Percentiles rank a stretch among this genome's conserved stretches.
Conservation (phyloP, 2,797 vertebrate genomes). For the Enteromius radiatus region DNA sequence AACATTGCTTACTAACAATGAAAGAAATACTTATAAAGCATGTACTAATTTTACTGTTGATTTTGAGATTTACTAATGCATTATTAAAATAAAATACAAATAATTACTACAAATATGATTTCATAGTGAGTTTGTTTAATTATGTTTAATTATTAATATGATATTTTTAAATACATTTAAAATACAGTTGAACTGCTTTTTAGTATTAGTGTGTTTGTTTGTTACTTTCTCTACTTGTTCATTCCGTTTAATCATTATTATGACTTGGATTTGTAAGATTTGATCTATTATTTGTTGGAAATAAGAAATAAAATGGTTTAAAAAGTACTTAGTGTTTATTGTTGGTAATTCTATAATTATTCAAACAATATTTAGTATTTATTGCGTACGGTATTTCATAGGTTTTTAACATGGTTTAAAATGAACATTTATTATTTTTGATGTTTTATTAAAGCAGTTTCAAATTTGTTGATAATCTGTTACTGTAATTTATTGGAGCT, state of each 20-base stretch:
- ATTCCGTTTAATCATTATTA: neutral
- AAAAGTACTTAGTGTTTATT: neutral
- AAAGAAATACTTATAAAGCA: neutral
- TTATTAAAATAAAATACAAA: neutral
- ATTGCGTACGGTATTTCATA: neutral
- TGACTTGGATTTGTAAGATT: too few relatives aligned
- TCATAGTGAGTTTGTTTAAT: too few relatives aligned
- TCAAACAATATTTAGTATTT: neutral
- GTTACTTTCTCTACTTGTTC: neutral
- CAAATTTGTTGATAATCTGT: neutral
- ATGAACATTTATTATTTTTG: too few relatives aligned
- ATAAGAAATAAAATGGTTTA: neutral
- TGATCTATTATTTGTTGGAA: too few relatives aligned
- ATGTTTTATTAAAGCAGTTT: neutral
- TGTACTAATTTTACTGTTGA: neutral
- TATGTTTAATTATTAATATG: too few relatives aligned
- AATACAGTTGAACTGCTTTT: neutral
- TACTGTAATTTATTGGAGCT: neutral
- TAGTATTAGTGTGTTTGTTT: neutral
- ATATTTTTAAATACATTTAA: too few relatives aligned
- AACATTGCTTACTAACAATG: neutral
- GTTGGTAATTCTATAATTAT: neutral
- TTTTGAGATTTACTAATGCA: neutral
- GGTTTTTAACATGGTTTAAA: neutral
- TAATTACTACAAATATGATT: too few relatives aligned